Conservation (phyloP, 2,113 vertebrate genomes). For the Pangasianodon hypophthalmus region DNA sequence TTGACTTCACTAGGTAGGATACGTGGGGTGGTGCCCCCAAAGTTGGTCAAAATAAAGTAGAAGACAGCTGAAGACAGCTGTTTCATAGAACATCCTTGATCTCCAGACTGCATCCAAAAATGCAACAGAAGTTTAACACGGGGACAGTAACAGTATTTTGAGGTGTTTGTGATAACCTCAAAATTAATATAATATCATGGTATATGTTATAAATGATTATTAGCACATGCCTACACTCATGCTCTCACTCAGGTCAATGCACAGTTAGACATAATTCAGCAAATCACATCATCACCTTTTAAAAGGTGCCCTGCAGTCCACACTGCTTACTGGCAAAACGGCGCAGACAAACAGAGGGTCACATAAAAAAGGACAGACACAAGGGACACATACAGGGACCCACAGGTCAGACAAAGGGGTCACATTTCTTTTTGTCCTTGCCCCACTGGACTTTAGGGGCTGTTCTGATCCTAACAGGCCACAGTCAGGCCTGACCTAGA, state of each 20-base stretch:
- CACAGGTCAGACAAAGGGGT: constrained; percentile 15
- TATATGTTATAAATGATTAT: background rate
- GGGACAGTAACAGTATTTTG: background rate
- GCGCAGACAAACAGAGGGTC: constrained; percentile 44
- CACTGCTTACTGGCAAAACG: constrained; percentile 65
- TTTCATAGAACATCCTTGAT: background rate
- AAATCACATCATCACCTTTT: constrained; percentile 62
- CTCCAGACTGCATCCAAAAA: background rate
- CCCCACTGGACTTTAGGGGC: constrained; percentile 69
- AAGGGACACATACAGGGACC: constrained; percentile 25
- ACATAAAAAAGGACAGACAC: constrained; percentile 27
- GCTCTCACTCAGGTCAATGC: constrained; percentile 74
- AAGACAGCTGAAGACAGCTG: constrained; percentile 68
- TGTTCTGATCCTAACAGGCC: constrained; percentile 60
- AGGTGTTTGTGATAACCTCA: background rate
- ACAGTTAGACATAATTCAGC: constrained; percentile 72
- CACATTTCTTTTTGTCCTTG: constrained; percentile 63
- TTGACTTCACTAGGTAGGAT: background rate
- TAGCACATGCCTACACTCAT: constrained; percentile 50
- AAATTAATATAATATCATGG: background rate
- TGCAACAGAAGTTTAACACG: background rate
- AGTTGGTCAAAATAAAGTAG: background rate
- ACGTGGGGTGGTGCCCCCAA: background rate
- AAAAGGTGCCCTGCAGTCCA: constrained; percentile 66
- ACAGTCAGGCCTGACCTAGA: constrained; percentile 66